These are phyloP conservation scores for Heterodera filipjevi DNA, from an alignment of 2,888 invertebrate genomes.

Conservation along the genomic window DNA sequence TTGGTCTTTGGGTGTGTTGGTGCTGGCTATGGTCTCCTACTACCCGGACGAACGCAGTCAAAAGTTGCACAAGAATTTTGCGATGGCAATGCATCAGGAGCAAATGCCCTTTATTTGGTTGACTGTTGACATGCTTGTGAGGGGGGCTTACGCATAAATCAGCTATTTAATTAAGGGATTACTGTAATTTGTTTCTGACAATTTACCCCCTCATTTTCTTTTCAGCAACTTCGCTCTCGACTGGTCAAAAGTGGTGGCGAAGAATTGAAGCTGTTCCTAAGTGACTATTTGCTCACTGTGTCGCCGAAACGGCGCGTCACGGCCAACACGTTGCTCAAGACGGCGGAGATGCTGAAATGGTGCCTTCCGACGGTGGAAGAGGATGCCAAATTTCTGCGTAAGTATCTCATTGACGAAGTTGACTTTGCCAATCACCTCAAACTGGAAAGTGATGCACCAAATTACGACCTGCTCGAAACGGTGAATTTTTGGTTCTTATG, in stretches of 20 bases:
- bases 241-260: conserved; percentile 49
- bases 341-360: conserved; percentile 42
- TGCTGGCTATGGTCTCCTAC: conserved; percentile 49
- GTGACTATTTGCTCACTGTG: conserved; percentile 41
- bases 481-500: conserved; percentile 30
- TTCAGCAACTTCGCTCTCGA: conserved; percentile 52
- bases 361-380: conserved; percentile 41
- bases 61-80: conserved; percentile 46
- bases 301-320: conserved; percentile 35
- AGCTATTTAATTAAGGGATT: background rate
- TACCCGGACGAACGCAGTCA: conserved; percentile 52
- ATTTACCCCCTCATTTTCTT: background rate
- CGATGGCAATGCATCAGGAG: conserved; percentile 46
- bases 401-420: conserved; percentile 44
- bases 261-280: conserved; percentile 43
- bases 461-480: conserved; percentile 49
- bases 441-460: conserved; percentile 41
- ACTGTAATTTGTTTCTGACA: too few relatives aligned
- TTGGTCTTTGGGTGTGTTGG: conserved; percentile 49
- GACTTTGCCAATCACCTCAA: conserved; percentile 50
- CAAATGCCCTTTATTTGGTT: conserved; percentile 48
- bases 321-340: conserved; percentile 37
- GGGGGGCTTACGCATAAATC: background rate
- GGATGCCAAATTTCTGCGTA: conserved; percentile 40
- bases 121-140: conserved; percentile 48